Evolutionary conservation across 1,140 invertebrate genomes (phyloP).

Genomic region (Gonioctena quinquepunctata): DNA sequence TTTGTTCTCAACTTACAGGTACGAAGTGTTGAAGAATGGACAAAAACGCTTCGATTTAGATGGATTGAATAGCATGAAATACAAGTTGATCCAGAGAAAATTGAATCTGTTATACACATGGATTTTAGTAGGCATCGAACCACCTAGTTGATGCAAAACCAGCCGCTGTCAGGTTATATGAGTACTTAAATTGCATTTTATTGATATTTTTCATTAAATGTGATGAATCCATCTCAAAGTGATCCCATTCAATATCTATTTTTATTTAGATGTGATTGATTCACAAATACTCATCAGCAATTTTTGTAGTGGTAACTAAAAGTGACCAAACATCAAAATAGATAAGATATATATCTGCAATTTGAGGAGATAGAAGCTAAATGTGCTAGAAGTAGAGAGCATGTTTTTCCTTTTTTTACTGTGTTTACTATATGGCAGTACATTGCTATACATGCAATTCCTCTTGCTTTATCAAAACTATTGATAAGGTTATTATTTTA

Average conservation of each 20-base stretch:
- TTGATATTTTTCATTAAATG: background rate
- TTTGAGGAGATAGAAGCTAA: too few species aligned
- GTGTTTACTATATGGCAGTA: too few species aligned
- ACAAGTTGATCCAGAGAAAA: slow-evolving; percentile 71
- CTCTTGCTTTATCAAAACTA: too few species aligned
- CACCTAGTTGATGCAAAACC: slow-evolving; percentile 64
- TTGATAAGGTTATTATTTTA: too few species aligned
- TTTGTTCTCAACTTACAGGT: too few species aligned
- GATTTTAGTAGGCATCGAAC: slow-evolving; percentile 68
- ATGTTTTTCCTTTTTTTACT: too few species aligned
- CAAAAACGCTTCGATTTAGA: slow-evolving; percentile 81
- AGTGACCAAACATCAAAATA: background rate
- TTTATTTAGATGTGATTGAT: background rate
- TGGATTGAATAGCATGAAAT: slow-evolving; percentile 85
- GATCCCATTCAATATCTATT: background rate
- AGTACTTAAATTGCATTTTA: background rate
- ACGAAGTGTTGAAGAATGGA: slow-evolving; percentile 81
- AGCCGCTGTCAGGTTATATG: background rate
- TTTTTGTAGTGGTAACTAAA: background rate
- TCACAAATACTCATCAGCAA: too few species aligned
- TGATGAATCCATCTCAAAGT: background rate
- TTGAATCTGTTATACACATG: slow-evolving; percentile 76
- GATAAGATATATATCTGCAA: too few species aligned
- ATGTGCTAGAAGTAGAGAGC: too few species aligned
- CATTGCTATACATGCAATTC: too few species aligned